phyloP scores from a whole-genome alignment of 2,113 vertebrate species.

The Chlorodrepanis virens region DNA sequence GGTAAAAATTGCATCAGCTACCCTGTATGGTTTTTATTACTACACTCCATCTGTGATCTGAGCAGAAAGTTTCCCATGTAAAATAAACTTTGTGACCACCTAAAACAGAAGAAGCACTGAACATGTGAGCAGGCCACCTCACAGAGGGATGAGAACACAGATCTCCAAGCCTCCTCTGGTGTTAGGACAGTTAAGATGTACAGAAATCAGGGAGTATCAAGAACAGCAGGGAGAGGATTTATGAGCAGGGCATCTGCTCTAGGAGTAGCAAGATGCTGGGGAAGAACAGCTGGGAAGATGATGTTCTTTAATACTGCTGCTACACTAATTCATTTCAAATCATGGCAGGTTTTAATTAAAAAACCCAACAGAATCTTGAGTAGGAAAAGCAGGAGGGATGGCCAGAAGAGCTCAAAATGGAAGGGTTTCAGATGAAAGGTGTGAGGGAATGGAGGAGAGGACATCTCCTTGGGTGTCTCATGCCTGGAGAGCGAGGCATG shows the following conservation, averaged over 20 bases:
- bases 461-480: not conserved
- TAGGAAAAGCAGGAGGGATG: not conserved
- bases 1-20: not conserved
- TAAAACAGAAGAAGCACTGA: not conserved
- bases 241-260: not conserved
- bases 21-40: not conserved
- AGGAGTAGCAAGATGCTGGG: not conserved
- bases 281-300: not conserved
- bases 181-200: not conserved
- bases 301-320: not conserved
- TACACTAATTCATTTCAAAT: not conserved
- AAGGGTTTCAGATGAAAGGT: not conserved
- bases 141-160: not conserved
- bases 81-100: not conserved
- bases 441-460: not conserved
- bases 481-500: not conserved
- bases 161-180: not conserved
- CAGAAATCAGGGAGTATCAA: not conserved
- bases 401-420: not conserved
- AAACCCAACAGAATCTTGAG: not conserved
- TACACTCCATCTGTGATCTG: not conserved
- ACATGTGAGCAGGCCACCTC: not conserved
- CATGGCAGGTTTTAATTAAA: not conserved
- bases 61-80: not conserved
- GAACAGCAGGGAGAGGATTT: not conserved